Evolutionary conservation across 2,113 vertebrate genomes (phyloP).

Genomic region (Catharus minimus): DNA sequence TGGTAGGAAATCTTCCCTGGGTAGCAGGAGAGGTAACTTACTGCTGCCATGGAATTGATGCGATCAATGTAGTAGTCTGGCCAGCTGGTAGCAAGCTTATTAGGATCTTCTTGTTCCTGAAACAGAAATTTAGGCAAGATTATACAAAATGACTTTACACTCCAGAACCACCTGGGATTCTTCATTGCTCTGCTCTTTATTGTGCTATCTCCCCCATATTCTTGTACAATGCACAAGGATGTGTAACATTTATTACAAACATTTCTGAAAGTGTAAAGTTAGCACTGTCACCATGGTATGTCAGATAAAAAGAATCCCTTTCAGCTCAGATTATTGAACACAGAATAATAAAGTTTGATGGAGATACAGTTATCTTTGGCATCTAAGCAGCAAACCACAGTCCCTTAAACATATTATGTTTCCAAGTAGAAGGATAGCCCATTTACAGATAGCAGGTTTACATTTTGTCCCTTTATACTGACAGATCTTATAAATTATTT

Average conservation of each 20-base stretch:
- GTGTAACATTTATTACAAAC: background rate
- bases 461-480: background rate
- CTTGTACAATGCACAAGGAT: background rate
- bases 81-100: conserved; percentile 98
- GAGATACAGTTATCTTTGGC: background rate
- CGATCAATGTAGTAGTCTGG: conserved; percentile 98
- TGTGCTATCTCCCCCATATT: background rate
- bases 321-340: background rate
- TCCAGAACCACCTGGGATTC: background rate
- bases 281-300: background rate
- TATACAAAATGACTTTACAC: background rate
- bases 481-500: background rate
- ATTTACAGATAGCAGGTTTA: background rate
- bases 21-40: conserved; percentile 74
- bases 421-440: background rate
- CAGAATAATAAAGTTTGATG: background rate
- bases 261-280: background rate
- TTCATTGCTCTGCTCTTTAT: background rate
- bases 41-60: conserved; percentile 97
- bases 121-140: conserved; percentile 48
- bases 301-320: background rate
- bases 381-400: background rate
- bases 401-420: background rate
- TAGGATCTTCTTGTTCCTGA: conserved; percentile 97
- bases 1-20: background rate